These are phyloP conservation scores for Periplaneta americana DNA, from an alignment of 1,140 invertebrate species.

Conservation along the genomic window DNA sequence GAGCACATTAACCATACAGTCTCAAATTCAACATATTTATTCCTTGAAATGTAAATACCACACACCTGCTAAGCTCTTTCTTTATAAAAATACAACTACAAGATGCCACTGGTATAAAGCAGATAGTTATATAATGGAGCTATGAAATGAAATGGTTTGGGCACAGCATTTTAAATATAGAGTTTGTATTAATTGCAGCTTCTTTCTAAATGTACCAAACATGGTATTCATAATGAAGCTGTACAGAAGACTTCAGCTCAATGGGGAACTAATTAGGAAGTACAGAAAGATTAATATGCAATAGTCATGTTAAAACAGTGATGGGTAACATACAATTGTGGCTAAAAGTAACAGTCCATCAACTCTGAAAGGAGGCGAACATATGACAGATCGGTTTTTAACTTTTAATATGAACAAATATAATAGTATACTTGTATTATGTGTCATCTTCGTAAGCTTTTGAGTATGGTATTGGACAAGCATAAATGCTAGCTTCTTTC, in stretches of 20 bases:
- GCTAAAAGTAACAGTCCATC: not conserved
- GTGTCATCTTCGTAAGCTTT: not conserved
- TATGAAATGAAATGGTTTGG: not conserved
- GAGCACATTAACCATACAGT: not conserved
- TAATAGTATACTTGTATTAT: not conserved
- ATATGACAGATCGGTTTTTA: not conserved
- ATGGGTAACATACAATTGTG: not conserved
- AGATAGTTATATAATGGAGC: not conserved
- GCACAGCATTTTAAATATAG: not conserved
- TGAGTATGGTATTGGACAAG: not conserved
- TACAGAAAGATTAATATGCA: not conserved
- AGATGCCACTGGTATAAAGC: not conserved
- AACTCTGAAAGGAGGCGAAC: not conserved
- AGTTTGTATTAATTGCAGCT: not conserved
- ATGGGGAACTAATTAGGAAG: not conserved
- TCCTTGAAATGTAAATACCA: constrained; percentile 6
- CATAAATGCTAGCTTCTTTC: not conserved
- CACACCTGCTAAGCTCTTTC: constrained; percentile 11
- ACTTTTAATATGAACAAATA: not conserved
- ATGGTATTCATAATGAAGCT: not conserved
- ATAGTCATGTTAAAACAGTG: not conserved
- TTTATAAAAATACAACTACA: constrained; percentile 16
- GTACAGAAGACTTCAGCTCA: not conserved
- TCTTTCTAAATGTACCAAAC: not conserved
- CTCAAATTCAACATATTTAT: constrained; percentile 15